Conservation (phyloP, 2,113 vertebrate species). For the Antidorcas marsupialis region DNA sequence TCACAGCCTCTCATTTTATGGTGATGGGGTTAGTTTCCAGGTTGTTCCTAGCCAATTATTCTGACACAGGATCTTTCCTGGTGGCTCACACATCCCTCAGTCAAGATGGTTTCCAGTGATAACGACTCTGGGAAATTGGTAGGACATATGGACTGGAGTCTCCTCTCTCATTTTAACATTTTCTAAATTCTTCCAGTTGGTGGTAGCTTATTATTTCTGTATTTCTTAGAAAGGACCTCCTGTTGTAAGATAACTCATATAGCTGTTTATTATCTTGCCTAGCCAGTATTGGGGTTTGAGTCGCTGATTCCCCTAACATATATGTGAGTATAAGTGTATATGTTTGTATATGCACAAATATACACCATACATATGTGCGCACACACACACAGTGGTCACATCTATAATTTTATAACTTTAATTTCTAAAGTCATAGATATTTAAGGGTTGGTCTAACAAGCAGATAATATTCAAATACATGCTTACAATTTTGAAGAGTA, state of each 20-base stretch:
- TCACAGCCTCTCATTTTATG: background rate
- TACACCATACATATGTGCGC: background rate
- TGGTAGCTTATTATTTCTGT: background rate
- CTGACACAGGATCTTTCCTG: background rate
- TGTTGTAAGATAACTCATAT: background rate
- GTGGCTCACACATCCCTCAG: background rate
- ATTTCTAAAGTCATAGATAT: background rate
- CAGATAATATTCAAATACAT: background rate
- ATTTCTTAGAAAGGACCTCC: background rate
- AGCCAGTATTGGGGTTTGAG: background rate
- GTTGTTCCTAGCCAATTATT: background rate
- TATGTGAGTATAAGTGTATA: background rate
- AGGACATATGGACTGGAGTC: background rate
- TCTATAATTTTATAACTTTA: background rate
- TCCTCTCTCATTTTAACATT: background rate
- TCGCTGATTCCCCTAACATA: background rate
- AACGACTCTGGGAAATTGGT: background rate
- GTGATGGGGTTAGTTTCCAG: background rate
- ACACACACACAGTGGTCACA: background rate
- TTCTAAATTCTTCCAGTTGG: background rate
- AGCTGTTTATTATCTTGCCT: background rate
- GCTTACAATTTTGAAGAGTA: background rate
- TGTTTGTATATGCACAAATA: background rate
- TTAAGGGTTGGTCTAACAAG: background rate
- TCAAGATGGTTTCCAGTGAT: background rate